Base-by-base conservation (phyloP, 2,797 vertebrate genomes). In the Microctenopoma steveboyesi region DNA sequence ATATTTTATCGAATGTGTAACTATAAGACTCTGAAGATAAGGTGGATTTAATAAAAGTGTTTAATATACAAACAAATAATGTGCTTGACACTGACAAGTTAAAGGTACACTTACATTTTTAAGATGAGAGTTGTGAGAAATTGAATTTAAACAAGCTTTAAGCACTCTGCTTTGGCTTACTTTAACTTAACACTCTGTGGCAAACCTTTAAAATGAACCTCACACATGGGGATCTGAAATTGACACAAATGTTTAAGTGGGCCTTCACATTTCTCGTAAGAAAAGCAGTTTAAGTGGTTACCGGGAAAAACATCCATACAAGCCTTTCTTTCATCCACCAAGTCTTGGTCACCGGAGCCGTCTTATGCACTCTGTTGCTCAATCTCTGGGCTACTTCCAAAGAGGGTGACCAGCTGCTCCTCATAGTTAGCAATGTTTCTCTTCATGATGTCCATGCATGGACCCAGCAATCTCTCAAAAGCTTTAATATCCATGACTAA, bases 401-500 rank as follows among this genome's bases (percentile, higher is more conserved):
- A 99, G 79, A 99, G 92, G 79, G 95, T 94, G 74, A 97, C 95
- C 81, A 99, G 94, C 82, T 99, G 98, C 86, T 99, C 98, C 89
- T 99, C 97, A 68, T 99, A 99, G 92, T 99, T 98, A 51, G 95
- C 94, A 87, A 99, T 99, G 92, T 99, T 99, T 81, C 98, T 96
- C 94, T 99, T 99, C 97, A 99, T 99, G 92, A 99, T 99, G 91
- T 99, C 98, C 98, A 97, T 99, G 94, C 98, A 99, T 25, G 98
- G 98, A 83, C 98, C 98, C 91, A 99, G 92, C 91, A 99, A 93
- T 89, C 98, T 96, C 94, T 99, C 98, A 76, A 99, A 99, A 67
- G 98, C 98, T 88, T 99, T 92, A 72, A 99, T 94, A 61, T 97
- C 98, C 96, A 99, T 95, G 77, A 96, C 98, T 99, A 89, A 64